Conservation (phyloP, 2,113 vertebrate species). For the Todiramphus chloris region DNA sequence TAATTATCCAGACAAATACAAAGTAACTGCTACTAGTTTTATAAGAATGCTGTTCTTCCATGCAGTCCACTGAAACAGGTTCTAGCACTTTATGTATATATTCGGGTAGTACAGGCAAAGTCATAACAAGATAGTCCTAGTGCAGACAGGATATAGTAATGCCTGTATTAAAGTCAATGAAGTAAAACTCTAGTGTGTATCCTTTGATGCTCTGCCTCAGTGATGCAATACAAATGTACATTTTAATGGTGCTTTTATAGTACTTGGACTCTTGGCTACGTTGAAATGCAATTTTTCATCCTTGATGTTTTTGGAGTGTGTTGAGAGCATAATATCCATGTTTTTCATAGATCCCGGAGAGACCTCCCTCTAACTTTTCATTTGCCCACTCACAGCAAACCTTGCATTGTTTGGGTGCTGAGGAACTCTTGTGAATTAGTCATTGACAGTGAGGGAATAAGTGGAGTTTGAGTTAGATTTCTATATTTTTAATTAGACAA, state of each 20-base stretch:
- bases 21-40: neutral
- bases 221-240: conserved; percentile 17
- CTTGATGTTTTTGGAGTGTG: neutral
- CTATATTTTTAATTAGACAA: neutral
- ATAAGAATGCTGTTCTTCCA: neutral
- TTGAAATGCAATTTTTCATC: conserved; percentile 18
- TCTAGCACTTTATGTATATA: neutral
- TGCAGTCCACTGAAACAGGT: neutral
- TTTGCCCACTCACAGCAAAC: neutral
- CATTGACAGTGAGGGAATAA: neutral
- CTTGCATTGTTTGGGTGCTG: conserved; percentile 1
- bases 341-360: conserved; percentile 5
- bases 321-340: neutral
- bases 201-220: conserved; percentile 44
- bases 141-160: neutral
- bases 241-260: conserved; percentile 35
- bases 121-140: neutral
- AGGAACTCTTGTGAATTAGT: neutral
- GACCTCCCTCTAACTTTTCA: neutral
- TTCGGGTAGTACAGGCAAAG: neutral
- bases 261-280: conserved; percentile 13
- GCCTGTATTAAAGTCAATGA: conserved; percentile 11
- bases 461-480: neutral
- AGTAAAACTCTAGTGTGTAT: neutral
- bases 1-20: neutral